Base-by-base conservation (phyloP, 2,888 invertebrate species). In the Amphimallon solstitiale region DNA sequence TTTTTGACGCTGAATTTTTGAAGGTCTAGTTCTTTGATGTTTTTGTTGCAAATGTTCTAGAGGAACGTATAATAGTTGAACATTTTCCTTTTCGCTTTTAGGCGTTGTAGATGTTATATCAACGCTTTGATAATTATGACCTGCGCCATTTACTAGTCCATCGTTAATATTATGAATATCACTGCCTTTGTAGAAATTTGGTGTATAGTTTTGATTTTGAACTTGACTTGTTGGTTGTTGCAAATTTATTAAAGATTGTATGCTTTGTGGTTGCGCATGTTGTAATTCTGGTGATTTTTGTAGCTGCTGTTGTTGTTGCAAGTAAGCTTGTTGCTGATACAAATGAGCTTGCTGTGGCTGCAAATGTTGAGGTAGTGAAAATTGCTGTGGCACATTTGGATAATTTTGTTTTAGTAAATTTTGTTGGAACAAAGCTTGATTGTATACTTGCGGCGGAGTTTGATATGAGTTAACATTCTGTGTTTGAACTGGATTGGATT, bases 41-140 rank as follows among this genome's bases (percentile, higher is more conserved):
- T 17, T 35, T 71, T 88, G 88, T 71, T 65, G 67, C 17, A 93
- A 79, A 0, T 91, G 88, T 75, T 94, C 93, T 19, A 93, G 85
- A 3, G 94, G 94, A 0, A 94, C 93, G 76, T 94, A 94, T 0
- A 94, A 84, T 37, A 94, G 80, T 76, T 94, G 93, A 0, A 93
- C 90, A 81, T 90, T 89, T 79, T 91, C 89, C 72, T 78, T 77
- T 29, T 74, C 76, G 1, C 67, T 70, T 56, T 71, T 67, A 19
- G 72, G 84, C 83, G 68, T 54, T 49, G 67, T 69, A 48, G 67
- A 61, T 21, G 71, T 68, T 49, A 67, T 54, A 15, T 69, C 67
- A 40, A 69, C 69, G 2, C 19, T 65, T 48, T 52, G 49, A 38
- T 63, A 63, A 40, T 6, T 34, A 3, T 64, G 29, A 38, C 65